Base-by-base conservation (phyloP, 2,888 invertebrate genomes). In the Cheilosia urbana region DNA sequence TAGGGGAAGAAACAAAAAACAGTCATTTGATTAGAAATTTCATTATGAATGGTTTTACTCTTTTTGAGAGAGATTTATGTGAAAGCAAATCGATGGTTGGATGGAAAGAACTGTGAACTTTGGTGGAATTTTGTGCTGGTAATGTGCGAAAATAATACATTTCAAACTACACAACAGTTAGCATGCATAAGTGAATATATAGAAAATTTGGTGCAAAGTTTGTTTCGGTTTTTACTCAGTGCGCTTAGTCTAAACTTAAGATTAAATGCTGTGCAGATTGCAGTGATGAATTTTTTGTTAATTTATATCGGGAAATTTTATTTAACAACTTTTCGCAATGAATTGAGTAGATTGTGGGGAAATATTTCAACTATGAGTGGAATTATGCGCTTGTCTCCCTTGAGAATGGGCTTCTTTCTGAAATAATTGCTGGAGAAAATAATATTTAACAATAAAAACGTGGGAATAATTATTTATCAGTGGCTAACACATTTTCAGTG, bases 201-300 rank as follows among this genome's bases (percentile, higher is more conserved):
- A 37, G 15, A 34, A 58, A 88, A 76, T 69, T 57, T 83, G 84
- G 88, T 88, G 88, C 88, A 88, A 88, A 82, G 81, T 84, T 85
- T 88, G 88, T 87, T 88, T 88, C 88, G 88, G 88, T 88, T 88
- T 85, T 87, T 87, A 84, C 84, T 84, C 84, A 73, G 80, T 80
- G 83, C 78, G 83, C 78, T 66, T 68, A 47, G 57, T 68, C 57
- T 77, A 81, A 71, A 60, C 63, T 79, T 75, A 58, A 63, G 30
- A 49, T 47, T 68, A 62, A 75, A 62, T 65, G 81, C 76, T 66
- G 72, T 85, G 81, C 84, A 68, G 69, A 60, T 80, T 76, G 71
- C 71, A 45, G 79, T 53, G 80, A 49, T 76, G 27, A 65, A 49
- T 55, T 65, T 65, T 65, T 15, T 21, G 51, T 51, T 13, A 34